A percentile compares a stretch with the other conserved stretches of the same genome.
These are phyloP conservation scores for Stegana nigrithorax DNA, from an alignment of 2,888 invertebrate genomes.

Conservation along the genomic window DNA sequence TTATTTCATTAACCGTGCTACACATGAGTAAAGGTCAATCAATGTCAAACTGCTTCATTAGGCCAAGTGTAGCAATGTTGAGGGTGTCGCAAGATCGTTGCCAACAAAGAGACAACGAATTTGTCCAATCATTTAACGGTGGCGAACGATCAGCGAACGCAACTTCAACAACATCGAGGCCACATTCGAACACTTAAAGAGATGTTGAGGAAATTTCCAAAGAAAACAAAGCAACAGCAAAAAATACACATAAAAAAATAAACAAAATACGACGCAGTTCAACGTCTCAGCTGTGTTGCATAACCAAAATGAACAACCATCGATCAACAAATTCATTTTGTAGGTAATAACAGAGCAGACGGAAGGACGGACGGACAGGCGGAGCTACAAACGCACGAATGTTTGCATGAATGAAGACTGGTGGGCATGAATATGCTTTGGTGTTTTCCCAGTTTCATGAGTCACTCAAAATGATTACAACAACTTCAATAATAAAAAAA, in stretches of 20 bases:
- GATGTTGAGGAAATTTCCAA: constrained; percentile 12
- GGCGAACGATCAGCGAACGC: neutral
- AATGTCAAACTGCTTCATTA: too few species aligned
- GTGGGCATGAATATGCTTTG: neutral
- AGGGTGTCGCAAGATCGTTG: too few species aligned
- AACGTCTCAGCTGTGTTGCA: constrained; percentile 12
- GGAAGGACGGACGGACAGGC: neutral
- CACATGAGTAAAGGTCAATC: too few species aligned
- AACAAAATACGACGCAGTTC: constrained; percentile 5
- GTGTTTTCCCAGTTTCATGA: constrained; percentile 48
- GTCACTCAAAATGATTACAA: constrained; percentile 32
- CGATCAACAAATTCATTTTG: neutral
- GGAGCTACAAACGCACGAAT: neutral
- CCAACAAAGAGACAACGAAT: too few species aligned
- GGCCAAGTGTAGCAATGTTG: too few species aligned
- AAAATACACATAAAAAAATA: constrained; percentile 9
- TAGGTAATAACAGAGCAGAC: neutral
- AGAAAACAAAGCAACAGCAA: constrained; percentile 2
- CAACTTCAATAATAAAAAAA: neutral
- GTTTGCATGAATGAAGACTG: neutral
- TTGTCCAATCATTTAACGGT: too few species aligned
- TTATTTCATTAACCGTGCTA: too few species aligned
- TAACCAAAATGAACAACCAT: constrained; percentile 1
- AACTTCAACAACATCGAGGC: too few species aligned
- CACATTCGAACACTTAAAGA: too few species aligned